Percentiles rank a stretch among this genome's conserved stretches.
Evolutionary conservation across 2,797 vertebrate genomes (phyloP).

Genomic region (Tangara arthus): DNA sequence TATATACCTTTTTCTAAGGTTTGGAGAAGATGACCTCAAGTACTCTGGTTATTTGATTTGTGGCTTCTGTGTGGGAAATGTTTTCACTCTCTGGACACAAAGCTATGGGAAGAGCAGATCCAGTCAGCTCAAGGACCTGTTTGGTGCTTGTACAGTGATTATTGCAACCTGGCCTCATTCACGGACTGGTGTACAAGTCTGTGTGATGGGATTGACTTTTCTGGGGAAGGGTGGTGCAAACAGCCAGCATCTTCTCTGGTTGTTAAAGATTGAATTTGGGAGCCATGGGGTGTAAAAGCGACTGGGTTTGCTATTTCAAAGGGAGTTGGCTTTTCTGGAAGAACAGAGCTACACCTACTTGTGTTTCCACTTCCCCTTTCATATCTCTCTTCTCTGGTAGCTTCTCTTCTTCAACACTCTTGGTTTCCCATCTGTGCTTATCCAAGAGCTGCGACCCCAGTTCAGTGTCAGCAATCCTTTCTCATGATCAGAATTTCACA

Average conservation of each 20-base stretch:
- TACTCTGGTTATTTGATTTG: background rate
- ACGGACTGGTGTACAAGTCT: rapidly evolving
- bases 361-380: background rate
- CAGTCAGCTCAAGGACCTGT: background rate
- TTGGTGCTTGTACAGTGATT: background rate
- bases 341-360: background rate
- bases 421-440: background rate
- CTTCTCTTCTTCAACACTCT: background rate
- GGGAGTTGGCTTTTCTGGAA: background rate
- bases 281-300: background rate
- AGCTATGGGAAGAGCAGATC: background rate
- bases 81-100: background rate
- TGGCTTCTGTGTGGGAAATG: background rate
- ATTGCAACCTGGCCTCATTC: background rate
- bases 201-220: background rate
- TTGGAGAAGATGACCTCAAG: background rate
- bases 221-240: background rate
- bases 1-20: background rate
- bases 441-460: background rate
- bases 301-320: background rate
- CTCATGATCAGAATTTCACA: background rate
- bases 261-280: background rate
- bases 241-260: rapidly evolving
- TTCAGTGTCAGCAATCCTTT: background rate
- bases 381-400: rapidly evolving